Conservation (phyloP, 2,888 invertebrate species). For the Zygaena filipendulae region DNA sequence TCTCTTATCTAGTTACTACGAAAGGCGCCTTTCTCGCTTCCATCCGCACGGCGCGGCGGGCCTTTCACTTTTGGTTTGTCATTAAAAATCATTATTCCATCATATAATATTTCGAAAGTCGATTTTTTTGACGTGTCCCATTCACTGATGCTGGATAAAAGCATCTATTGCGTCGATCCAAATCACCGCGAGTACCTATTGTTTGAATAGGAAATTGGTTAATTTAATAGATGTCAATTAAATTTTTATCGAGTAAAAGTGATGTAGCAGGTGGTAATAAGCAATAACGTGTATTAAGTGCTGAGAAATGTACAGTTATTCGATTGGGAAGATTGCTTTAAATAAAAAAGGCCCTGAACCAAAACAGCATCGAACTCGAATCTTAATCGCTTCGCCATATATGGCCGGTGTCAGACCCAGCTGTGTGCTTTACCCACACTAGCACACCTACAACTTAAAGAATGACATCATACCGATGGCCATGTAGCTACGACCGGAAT, state of each 20-base stretch:
- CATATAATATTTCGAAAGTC: conserved; percentile 12
- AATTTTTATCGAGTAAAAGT: no score
- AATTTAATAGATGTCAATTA: no score
- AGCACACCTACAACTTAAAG: conserved; percentile 30
- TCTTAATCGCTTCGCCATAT: conserved; percentile 57
- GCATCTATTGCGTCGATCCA: conserved; percentile 17
- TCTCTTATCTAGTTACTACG: conserved; percentile 54
- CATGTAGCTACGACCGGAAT: conserved; percentile 33
- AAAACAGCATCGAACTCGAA: conserved; percentile 36
- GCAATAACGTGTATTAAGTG: no score
- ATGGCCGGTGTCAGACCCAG: conserved; percentile 34
- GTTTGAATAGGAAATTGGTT: no score
- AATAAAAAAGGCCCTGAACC: conserved; percentile 36
- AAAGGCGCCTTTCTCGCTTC: conserved; percentile 43
- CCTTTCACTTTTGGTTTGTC: conserved; percentile 59
- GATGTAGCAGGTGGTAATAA: no score
- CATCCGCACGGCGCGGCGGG: conserved; percentile 28
- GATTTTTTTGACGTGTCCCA: conserved; percentile 10
- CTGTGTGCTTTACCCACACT: conserved; percentile 32
- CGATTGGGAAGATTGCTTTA: conserved; percentile 20
- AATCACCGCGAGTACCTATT: no score
- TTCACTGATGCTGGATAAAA: conserved; percentile 16
- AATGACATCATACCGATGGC: conserved; percentile 51
- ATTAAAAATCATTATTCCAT: conserved; percentile 48
- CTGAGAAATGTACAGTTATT: conserved; percentile 26